Evolutionary conservation across 1,140 invertebrate species (phyloP), one percentile per base, ranked within the genome.

Genomic region (Parasteatoda tepidariorum): DNA sequence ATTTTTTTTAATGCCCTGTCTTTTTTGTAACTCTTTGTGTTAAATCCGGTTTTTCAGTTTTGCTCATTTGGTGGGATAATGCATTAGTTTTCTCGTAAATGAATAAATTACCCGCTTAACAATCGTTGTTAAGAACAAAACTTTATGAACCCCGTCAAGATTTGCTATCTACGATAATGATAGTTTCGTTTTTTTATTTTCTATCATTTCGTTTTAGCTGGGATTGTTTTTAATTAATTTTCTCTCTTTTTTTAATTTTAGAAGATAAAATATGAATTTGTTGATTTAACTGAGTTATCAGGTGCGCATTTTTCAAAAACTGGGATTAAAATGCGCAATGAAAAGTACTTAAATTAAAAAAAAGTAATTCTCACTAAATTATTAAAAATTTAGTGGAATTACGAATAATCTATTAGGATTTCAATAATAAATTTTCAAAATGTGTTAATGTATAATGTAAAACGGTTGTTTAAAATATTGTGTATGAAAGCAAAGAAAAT

Each of bases 1-100:
- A 26, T 34, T n/a, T 31, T 59, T 74, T 74, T 74, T 59, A 71
- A 48, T 24, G 26, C 41, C 24, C 24, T 55, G 54, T 70, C 22
- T 26, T n/a, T 38, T 54, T 54, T 28, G 1, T 22, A 15, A 31
- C 24, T 59, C 24, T 59, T 54, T 71, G 68, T 55, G 11, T 28
- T 68, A 26, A 34, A 68, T 38, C 33, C 22, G 22, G n/a, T 26
- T 55, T 71, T 71, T 71, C 48, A 71, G 38, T 71, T 71, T 15
- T 24, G 24, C 15, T 9, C 41, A 48, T 71, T 71, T 15, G 26
- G 26, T 54, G 41, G 41, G 30, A 71, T 38, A 71, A 71, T 55
- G 41, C 31, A n/a, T 55, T 71, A 54, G 54, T 71, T 55, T 71
- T 48, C 18, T 48, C 55, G 41, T 26, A 54, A 71, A 71, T 71